Percentiles rank a stretch among this genome's conserved stretches.
Conservation (phyloP, 2,113 vertebrate genomes). For the Pygoscelis adeliae region DNA sequence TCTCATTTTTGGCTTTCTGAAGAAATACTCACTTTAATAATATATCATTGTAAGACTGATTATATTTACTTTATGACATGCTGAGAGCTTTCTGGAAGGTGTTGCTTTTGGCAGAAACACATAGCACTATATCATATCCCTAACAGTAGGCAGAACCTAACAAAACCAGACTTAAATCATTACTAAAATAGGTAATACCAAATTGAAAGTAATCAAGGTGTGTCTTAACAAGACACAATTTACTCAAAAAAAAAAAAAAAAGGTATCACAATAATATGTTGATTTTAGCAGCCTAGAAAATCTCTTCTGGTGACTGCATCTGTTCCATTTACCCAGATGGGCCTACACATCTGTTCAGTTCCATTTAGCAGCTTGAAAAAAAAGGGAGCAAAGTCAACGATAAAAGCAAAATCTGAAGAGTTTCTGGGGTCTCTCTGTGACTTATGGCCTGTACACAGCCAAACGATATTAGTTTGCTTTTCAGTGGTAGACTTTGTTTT, state of each 20-base stretch:
- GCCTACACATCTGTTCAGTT: neutral
- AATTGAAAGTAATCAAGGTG: neutral
- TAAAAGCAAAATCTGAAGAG: neutral
- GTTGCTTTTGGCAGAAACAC: neutral
- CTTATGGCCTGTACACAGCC: neutral
- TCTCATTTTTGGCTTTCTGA: neutral
- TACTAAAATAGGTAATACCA: neutral
- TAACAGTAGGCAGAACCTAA: neutral
- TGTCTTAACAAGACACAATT: neutral
- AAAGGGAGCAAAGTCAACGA: neutral
- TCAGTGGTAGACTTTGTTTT: neutral
- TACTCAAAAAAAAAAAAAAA: neutral
- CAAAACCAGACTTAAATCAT: neutral
- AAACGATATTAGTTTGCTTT: neutral
- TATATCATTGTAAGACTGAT: neutral
- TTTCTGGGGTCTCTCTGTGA: neutral
- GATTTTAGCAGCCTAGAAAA: neutral
- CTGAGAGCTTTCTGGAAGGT: neutral
- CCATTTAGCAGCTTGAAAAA: neutral
- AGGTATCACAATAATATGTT: neutral
- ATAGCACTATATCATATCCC: neutral
- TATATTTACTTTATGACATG: neutral
- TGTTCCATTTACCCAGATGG: neutral
- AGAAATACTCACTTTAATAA: neutral
- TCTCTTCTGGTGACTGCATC: neutral